These are phyloP conservation scores for Oscheius myriophilus DNA, from an alignment of 2,888 invertebrate genomes.

Conservation along the genomic window DNA sequence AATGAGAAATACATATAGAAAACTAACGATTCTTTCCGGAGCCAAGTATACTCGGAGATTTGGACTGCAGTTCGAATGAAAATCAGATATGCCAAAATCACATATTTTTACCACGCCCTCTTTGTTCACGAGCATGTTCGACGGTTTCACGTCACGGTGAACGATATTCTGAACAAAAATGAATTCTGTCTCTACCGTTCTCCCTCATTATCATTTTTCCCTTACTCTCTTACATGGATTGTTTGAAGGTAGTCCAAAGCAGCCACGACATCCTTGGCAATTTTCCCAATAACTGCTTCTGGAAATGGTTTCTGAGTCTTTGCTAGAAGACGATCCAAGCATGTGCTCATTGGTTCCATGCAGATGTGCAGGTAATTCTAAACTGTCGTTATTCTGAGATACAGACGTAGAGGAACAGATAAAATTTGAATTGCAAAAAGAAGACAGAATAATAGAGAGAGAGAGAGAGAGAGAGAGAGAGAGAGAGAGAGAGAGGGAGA, in stretches of 20 bases:
- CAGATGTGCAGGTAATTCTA: slow-evolving; percentile 94
- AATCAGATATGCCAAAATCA: slow-evolving; percentile 99
- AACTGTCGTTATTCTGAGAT: too few species aligned
- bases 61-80: too few species aligned
- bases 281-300: slow-evolving; percentile 93
- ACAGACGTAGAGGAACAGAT: too few species aligned
- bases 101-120: slow-evolving; percentile 95
- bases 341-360: slow-evolving; percentile 99
- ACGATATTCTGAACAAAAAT: slow-evolving; percentile 59
- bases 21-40: too few species aligned
- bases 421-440: too few species aligned
- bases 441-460: too few species aligned
- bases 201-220: too few species aligned
- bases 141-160: slow-evolving; percentile 78
- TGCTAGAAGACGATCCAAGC: slow-evolving; percentile 94
- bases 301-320: slow-evolving; percentile 82
- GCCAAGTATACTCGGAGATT: too few species aligned
- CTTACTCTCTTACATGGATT: slow-evolving; percentile 79
- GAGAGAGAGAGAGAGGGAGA: too few species aligned
- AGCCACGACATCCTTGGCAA: slow-evolving; percentile 94
- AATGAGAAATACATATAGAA: too few species aligned
- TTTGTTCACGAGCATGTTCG: slow-evolving; percentile 93
- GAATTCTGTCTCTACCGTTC: neutral
- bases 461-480: too few species aligned
- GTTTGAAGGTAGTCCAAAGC: slow-evolving; percentile 97